Conservation (phyloP, 2,113 vertebrate genomes). For the Rhipidura dahli region DNA sequence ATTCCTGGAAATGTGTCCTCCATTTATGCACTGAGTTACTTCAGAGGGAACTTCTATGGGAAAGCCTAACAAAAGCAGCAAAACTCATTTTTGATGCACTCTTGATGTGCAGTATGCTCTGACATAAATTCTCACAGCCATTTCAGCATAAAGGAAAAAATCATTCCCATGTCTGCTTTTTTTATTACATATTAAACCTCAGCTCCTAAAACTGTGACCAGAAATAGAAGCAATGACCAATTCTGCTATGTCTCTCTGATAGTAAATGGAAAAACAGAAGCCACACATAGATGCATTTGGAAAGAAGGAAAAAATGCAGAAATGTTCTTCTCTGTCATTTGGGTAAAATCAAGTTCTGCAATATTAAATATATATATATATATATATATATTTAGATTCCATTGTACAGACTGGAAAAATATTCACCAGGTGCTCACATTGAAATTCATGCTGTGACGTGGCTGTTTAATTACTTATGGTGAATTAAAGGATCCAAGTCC, state of each 20-base stretch:
- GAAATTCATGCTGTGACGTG: not conserved
- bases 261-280: not conserved
- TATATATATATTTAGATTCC: not conserved
- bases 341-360: not conserved
- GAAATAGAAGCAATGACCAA: slow-evolving; percentile 23
- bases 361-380: not conserved
- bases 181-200: slow-evolving; percentile 42
- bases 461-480: not conserved
- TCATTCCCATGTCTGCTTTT: not conserved
- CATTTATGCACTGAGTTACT: not conserved
- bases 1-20: not conserved
- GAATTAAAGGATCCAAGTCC: not conserved
- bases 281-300: not conserved
- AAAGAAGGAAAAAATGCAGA: not conserved
- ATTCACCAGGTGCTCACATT: not conserved
- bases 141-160: not conserved
- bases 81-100: slow-evolving; percentile 38
- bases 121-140: not conserved
- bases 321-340: not conserved
- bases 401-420: not conserved
- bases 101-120: slow-evolving; percentile 6
- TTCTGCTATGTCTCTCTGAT: not conserved
- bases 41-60: slow-evolving; percentile 3
- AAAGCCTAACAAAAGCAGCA: slow-evolving; percentile 49
- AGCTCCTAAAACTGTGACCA: not conserved